These are phyloP conservation scores for Mizuhopecten yessoensis DNA, from an alignment of 1,140 invertebrate species.

Conservation along the genomic window DNA sequence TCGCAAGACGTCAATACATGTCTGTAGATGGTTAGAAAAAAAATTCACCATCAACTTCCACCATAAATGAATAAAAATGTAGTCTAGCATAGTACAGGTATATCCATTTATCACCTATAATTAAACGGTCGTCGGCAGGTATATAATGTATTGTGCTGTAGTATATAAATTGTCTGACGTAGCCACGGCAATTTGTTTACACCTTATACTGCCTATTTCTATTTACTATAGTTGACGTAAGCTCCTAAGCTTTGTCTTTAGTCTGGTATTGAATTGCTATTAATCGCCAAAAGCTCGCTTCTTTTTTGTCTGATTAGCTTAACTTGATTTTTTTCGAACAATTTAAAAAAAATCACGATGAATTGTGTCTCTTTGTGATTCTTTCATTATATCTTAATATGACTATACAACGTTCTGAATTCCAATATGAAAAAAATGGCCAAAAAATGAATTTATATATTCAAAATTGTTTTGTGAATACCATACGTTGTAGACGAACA, in stretches of 20 bases:
- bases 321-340: not conserved
- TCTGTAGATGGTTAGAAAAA: not conserved
- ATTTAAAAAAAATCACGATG: not conserved
- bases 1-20: not conserved
- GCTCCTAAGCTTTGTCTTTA: not conserved
- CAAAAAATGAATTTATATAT: not conserved
- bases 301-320: not conserved
- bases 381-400: not conserved
- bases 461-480: not conserved
- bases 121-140: conserved; percentile 27
- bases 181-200: not conserved
- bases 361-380: not conserved
- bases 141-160: not conserved
- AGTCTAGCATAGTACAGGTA: conserved; percentile 6
- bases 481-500: not conserved
- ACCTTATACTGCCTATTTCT: not conserved
- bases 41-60: not conserved
- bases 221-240: not conserved
- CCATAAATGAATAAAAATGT: conserved; percentile 33
- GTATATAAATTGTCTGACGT: not conserved
- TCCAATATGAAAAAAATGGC: not conserved
- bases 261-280: conserved; percentile 27
- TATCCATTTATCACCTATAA: not conserved
- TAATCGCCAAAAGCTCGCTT: not conserved
- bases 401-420: not conserved